Base-by-base conservation (phyloP, 2,797 vertebrate species). In the Streptopelia turtur region DNA sequence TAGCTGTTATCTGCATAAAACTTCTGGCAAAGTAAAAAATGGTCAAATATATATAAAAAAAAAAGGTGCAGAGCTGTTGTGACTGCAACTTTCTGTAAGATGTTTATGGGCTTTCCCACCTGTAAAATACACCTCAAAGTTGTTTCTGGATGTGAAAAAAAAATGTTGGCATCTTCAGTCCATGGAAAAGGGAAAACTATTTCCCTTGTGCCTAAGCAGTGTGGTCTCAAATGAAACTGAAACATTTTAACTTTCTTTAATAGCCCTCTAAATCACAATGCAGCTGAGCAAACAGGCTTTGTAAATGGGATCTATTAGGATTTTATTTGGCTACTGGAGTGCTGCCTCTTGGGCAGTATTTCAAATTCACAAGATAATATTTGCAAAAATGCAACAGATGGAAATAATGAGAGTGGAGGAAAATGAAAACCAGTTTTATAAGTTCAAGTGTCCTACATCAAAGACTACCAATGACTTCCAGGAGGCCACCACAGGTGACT, bases 261-360 rank as follows among this genome's bases (percentile, higher is more conserved):
- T 94, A 83, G 92, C 78, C 50, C 31, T 95, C 71, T 89, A 88
- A 89, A 94, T 85, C 66, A 92, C 65, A 64, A 77, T 22, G 66
- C 68, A 93, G 91, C 83, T 97, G 74, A 91, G 81, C 82, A 84
- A 94, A 96, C 87, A 81, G 86, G 56, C 86, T 94, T 96, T 83
- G 90, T 95, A 97, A 94, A 84, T 77, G 74, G 80, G 86, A 82
- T 94, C 93, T 95, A 88, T 95, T 96, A 91, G 83, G 49, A 90
- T 94, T 95, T 98, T 96, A 96, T 96, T 95, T 95, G 94, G 90
- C 95, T 96, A 88, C 75, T 94, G 93, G 94, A 98, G 96, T 95
- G 96, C 92, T 97, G 95, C 94, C 71, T 97, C 78, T 80, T 87
- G 94, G 97, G 94, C 95, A 97, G 31, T 89, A 83, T 80, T 97